Conservation (phyloP, 2,888 invertebrate species). For the Drosophila rellima region DNA sequence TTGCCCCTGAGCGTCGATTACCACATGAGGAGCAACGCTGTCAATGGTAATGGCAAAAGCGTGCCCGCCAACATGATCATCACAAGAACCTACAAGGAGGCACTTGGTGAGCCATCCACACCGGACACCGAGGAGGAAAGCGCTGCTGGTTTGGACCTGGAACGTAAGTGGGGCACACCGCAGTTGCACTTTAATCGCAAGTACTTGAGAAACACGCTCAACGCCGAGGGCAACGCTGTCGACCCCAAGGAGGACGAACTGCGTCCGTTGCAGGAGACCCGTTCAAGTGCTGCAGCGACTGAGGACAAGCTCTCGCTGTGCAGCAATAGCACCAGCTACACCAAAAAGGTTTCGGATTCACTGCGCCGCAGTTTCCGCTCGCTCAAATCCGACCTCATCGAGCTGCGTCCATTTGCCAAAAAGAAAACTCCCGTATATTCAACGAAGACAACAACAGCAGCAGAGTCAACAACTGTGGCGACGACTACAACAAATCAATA, state of each 20-base stretch:
- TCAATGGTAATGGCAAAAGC: constrained; percentile 80
- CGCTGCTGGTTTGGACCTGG: constrained; percentile 59
- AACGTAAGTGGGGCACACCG: constrained; percentile 84
- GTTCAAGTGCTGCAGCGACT: constrained; percentile 12
- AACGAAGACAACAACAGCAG: neutral
- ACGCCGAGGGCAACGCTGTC: constrained; percentile 54
- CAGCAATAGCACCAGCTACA: constrained; percentile 81
- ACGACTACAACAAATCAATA: neutral
- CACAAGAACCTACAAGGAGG: constrained; percentile 75
- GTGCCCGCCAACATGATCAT: constrained; percentile 82
- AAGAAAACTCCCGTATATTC: constrained; percentile 50
- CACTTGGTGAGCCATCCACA: constrained; percentile 48
- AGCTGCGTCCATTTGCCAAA: constrained; percentile 79
- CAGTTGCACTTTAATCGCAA: constrained; percentile 85
- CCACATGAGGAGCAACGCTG: constrained; percentile 76
- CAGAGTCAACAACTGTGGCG: neutral
- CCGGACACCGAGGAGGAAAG: constrained; percentile 67
- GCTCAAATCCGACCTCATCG: constrained; percentile 78
- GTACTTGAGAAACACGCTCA: constrained; percentile 73
- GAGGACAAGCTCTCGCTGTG: constrained; percentile 80
- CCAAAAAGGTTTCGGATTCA: constrained; percentile 79
- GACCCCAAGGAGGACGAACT: constrained; percentile 53
- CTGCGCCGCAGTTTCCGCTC: constrained; percentile 83
- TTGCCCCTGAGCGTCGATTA: constrained; percentile 73
- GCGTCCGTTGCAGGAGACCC: constrained; percentile 48